Evolutionary conservation across 1,140 invertebrate genomes (phyloP), one percentile per base, ranked within the genome.

Genomic region (Aporrectodea caliginosa): DNA sequence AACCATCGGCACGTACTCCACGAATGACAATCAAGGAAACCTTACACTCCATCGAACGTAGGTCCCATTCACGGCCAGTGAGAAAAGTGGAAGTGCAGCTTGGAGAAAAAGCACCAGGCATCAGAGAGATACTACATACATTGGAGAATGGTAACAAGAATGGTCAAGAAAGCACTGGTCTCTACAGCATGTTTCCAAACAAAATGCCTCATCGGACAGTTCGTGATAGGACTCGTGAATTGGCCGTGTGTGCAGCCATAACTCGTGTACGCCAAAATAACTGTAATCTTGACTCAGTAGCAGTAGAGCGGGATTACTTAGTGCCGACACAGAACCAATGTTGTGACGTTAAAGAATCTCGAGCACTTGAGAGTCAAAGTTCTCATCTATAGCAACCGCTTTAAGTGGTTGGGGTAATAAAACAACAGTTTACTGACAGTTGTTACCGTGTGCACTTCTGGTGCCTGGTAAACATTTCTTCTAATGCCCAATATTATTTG

Each of bases 181-280:
- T 12, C 43, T 58, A 58, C 43, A 58, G 43, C 43, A 58, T 6
- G 43, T 6, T 58, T 58, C 6, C n/a, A n/a, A n/a, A n/a, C n/a
- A n/a, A n/a, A n/a, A n/a, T n/a, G n/a, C n/a, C 22, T 58, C 43
- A 58, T 22, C 43, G 43, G 58, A 29, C 75, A n/a, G 35, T 31
- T 43, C 35, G 2, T 12, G 68, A 1, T 77, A 1, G 35, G 35
- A 16, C n/a, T 1, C 34, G 75, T 27, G 75, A 77, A 14, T 29
- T 43, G 75, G 35, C 68, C 12, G 27, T 43, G n/a, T 68, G 75
- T 77, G 75, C 75, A 27, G n/a, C n/a, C 16, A 6, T 77, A 43
- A 31, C 75, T 29, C 35, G 75, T 27, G 58, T 77, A 32, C 75
- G 75, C 30, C 75, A 77, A 35, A 6, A 77, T 35, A 68, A 43